These are phyloP conservation scores for Pasiphila rectangulata DNA, from an alignment of 2,888 invertebrate species.

Conservation along the genomic window DNA sequence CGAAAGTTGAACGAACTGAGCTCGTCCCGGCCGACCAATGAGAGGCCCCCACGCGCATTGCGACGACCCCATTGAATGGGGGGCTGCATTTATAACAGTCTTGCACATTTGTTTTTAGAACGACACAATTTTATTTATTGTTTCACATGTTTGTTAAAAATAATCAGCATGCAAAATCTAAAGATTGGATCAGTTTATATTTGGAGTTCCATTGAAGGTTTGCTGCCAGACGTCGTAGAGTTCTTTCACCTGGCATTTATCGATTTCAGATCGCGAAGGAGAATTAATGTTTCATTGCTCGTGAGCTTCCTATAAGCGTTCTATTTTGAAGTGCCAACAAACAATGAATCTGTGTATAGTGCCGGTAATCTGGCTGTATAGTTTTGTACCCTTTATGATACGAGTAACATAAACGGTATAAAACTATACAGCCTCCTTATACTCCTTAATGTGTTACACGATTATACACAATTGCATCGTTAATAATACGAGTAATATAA, in stretches of 20 bases:
- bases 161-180: constrained; percentile 14
- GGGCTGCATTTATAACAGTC: constrained; percentile 42
- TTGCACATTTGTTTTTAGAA: constrained; percentile 39
- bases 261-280: constrained; percentile 21
- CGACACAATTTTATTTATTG: constrained; percentile 37
- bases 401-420: too few species aligned
- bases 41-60: constrained; percentile 62
- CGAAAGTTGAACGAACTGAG: constrained; percentile 61
- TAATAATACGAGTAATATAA: too few species aligned
- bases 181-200: constrained; percentile 17
- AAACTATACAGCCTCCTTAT: too few species aligned
- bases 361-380: too few species aligned
- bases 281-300: constrained; percentile 18
- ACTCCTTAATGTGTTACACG: too few species aligned
- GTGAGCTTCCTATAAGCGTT: neutral
- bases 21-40: constrained; percentile 46
- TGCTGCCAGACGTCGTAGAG: constrained; percentile 14
- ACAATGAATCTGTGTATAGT: too few species aligned
- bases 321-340: constrained; percentile 7
- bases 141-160: constrained; percentile 34
- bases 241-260: constrained; percentile 26
- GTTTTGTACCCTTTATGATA: too few species aligned
- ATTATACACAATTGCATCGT: too few species aligned
- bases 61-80: constrained; percentile 64
- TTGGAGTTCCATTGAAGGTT: constrained; percentile 15